Conservation (phyloP, 2,888 invertebrate genomes). For the Sycophila texana region DNA sequence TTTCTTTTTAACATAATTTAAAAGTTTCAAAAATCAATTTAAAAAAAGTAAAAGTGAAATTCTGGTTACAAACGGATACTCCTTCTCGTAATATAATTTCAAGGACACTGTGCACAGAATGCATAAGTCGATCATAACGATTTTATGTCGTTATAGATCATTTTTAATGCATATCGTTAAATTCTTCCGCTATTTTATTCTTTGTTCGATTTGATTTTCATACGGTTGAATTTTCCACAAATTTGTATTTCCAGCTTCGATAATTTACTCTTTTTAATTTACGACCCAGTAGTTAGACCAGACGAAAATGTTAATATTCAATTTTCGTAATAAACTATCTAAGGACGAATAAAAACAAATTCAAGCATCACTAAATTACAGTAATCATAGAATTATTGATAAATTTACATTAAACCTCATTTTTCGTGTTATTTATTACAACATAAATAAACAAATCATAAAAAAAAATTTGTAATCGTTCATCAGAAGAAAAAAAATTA, state of each 20-base stretch:
- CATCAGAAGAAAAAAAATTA: background rate
- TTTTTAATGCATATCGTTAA: constrained; percentile 41
- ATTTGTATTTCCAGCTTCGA: too few species aligned
- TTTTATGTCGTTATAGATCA: constrained; percentile 52
- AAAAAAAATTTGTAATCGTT: background rate
- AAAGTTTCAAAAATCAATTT: constrained; percentile 9
- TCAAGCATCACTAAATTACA: background rate
- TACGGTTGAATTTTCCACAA: background rate
- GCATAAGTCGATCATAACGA: constrained; percentile 45
- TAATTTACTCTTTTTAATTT: too few species aligned
- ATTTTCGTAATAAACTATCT: too few species aligned
- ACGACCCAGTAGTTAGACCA: too few species aligned
- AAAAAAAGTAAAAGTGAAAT: constrained; percentile 41
- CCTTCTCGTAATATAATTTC: constrained; percentile 47
- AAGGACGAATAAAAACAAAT: background rate
- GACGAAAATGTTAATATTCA: too few species aligned
- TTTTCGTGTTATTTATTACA: background rate
- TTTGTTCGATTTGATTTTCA: constrained; percentile 7
- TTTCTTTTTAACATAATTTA: constrained; percentile 13
- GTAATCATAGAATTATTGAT: background rate
- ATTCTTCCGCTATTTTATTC: constrained; percentile 17
- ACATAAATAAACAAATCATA: background rate
- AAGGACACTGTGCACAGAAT: constrained; percentile 42
- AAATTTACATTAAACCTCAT: background rate
- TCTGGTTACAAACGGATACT: constrained; percentile 45